Percentiles rank a stretch among this genome's conserved stretches.
phyloP scores from a whole-genome alignment of 1,140 invertebrate species.

The Neuroterus valhalla region DNA sequence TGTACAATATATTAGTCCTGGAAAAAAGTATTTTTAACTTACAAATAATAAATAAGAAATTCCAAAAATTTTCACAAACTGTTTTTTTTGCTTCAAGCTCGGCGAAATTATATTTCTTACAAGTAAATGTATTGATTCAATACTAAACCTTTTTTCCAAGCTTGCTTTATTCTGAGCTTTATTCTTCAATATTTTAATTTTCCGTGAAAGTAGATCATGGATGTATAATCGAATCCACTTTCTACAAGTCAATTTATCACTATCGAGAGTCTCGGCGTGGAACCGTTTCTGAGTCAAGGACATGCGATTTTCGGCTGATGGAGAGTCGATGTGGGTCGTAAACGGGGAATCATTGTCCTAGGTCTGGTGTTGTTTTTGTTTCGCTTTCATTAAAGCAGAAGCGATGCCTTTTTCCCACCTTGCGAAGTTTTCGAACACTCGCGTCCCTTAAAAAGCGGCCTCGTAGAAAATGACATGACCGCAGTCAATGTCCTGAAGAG shows the following conservation, averaged over 20 bases:
- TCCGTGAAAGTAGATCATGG: too few species aligned
- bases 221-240: background rate
- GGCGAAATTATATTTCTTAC: too few species aligned
- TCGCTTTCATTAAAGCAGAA: background rate
- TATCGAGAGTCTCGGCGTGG: background rate
- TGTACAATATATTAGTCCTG: too few species aligned
- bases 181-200: too few species aligned
- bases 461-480: background rate
- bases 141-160: too few species aligned
- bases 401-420: background rate
- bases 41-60: too few species aligned
- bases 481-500: too few species aligned
- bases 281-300: conserved; percentile 22
- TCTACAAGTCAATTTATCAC: background rate
- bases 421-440: background rate
- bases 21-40: too few species aligned
- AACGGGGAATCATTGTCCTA: conserved; percentile 3
- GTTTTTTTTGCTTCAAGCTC: too few species aligned
- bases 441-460: background rate
- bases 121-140: too few species aligned
- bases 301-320: background rate
- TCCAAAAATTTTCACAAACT: too few species aligned
- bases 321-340: conserved; percentile 1
- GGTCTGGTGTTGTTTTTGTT: background rate
- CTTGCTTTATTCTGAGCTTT: too few species aligned